phyloP scores from a whole-genome alignment of 2,888 invertebrate species.

The Entomobrya multifasciata region DNA sequence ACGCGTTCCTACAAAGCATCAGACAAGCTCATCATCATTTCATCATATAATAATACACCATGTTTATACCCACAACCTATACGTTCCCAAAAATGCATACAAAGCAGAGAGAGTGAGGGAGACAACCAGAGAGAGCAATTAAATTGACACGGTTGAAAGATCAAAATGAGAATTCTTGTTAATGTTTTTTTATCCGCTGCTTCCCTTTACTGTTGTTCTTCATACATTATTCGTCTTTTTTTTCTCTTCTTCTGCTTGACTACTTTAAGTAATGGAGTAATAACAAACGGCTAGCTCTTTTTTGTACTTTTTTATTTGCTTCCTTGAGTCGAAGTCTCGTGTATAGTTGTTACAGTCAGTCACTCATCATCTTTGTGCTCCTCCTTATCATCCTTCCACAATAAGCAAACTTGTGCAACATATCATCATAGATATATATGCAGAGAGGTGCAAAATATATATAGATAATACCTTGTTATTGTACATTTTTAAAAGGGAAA shows the following conservation, averaged over 20 bases:
- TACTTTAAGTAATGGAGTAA: conserved; percentile 70
- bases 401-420: no score
- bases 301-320: conserved; percentile 12
- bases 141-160: conserved; percentile 78
- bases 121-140: conserved; percentile 75
- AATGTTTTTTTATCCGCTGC: conserved; percentile 72
- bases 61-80: conserved; percentile 24
- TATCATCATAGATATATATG: neutral
- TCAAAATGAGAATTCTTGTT: conserved; percentile 76
- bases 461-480: neutral
- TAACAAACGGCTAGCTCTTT: conserved; percentile 66
- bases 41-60: conserved; percentile 31
- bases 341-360: conserved; percentile 61
- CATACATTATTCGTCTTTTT: conserved; percentile 57
- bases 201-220: conserved; percentile 28
- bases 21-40: conserved; percentile 21
- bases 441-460: neutral
- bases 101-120: neutral
- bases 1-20: conserved; percentile 17
- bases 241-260: conserved; percentile 63
- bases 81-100: conserved; percentile 6
- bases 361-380: conserved; percentile 66
- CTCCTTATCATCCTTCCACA: conserved; percentile 7
- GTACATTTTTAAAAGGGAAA: conserved; percentile 10
- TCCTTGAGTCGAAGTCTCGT: neutral